phyloP scores from a whole-genome alignment of 2,797 vertebrate species.

The Avahi laniger region DNA sequence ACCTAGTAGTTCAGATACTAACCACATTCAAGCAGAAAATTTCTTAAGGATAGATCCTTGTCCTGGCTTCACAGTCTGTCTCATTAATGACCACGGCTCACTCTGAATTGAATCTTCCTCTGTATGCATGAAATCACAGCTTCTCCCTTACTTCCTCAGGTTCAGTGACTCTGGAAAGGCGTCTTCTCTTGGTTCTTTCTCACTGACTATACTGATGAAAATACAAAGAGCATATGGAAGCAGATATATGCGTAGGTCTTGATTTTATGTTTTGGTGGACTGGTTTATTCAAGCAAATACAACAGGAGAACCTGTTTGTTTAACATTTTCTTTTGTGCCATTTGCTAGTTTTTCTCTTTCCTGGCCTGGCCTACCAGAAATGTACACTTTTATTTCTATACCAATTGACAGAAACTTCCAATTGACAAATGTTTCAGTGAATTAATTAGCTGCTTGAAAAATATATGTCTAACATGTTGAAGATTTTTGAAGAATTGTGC shows the following conservation, averaged over 20 bases:
- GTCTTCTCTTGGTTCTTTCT: constrained; percentile 26
- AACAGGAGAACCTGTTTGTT: constrained; percentile 61
- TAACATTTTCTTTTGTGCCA: constrained; percentile 60
- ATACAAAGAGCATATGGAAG: constrained; percentile 1
- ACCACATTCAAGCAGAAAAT: constrained; percentile 50
- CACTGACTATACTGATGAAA: constrained; percentile 24
- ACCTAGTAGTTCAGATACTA: constrained; percentile 57
- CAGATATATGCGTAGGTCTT: neutral
- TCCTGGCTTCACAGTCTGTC: neutral
- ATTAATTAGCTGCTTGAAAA: constrained; percentile 21
- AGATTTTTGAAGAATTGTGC: constrained; percentile 26
- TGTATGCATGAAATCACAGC: neutral
- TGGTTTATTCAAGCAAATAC: constrained; percentile 60
- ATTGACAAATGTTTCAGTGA: neutral
- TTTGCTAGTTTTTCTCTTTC: constrained; percentile 55
- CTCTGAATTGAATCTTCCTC: neutral
- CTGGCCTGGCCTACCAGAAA: neutral
- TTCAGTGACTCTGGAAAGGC: neutral
- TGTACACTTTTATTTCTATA: constrained; percentile 40
- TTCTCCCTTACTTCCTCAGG: neutral
- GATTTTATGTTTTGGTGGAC: constrained; percentile 63
- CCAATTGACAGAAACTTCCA: neutral
- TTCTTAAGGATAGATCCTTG: constrained; percentile 36
- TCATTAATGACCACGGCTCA: neutral
- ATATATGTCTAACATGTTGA: neutral